Base-by-base conservation (phyloP, 2,797 vertebrate genomes). In the Bovichtus variegatus region DNA sequence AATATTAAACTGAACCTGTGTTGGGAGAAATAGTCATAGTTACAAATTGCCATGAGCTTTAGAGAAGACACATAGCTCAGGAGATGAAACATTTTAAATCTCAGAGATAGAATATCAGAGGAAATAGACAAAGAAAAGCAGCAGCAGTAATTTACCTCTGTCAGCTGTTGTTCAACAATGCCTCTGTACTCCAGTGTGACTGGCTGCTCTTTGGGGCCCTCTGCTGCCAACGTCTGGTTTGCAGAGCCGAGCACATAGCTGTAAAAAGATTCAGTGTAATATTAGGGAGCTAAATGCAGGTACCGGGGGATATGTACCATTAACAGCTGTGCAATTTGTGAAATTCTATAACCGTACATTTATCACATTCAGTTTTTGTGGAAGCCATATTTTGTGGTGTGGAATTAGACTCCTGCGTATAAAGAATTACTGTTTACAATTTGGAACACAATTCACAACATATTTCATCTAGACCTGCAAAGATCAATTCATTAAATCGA, bases 171-270 rank as follows among this genome's bases (percentile, higher is more conserved):
- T 83, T 97, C 94, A 44, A 98, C 90, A 68, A 23, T 73, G 71
- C 82, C 89, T 85, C 86, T 93, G 91, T 93, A 96, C 89, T 97
- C 96, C 58, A 98, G 89, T 3, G 96, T 97, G 40, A 97, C 89
- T 2, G 93, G 96, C 40, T 93, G 87, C 86, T 95, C 95, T 72
- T 94, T 91, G 44, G 84, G 62, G 75, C 93, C 94, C 82, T 91
- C 74, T 87, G 80, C 78, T 89, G 90, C 29, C 80, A 96, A 92
- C 86, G 92, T 91, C 85, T 97, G 95, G 78, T 75, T 88, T 2
- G 95, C 87, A 55, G 96, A 97, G 25, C 97, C 97, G 69, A 97
- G 84, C 74, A 95, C 82, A 34, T 97, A 99, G 87, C 97, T 98
- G 83, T 27, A 91, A 91, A n/a, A 27, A 84, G 1, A 77, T 62